A percentile compares a stretch with the other conserved stretches of the same genome.
phyloP scores from a whole-genome alignment of 1,140 invertebrate genomes.

The Megalonaias nervosa region DNA sequence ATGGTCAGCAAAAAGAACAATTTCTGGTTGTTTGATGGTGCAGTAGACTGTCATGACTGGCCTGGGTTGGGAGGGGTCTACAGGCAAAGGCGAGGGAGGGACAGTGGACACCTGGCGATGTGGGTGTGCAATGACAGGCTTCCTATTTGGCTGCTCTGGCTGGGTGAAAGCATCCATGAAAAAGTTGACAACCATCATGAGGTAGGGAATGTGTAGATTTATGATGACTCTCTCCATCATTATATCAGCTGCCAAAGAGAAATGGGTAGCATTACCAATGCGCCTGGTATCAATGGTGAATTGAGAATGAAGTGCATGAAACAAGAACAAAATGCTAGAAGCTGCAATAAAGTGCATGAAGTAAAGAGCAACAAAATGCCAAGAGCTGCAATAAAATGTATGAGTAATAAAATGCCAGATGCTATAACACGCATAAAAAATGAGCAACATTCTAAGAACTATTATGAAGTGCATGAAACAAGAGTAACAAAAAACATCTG shows the following conservation, averaged over 20 bases:
- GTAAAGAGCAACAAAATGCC: too few relatives aligned
- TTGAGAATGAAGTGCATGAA: background rate
- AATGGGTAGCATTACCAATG: slow-evolving; percentile 2
- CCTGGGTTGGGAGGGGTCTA: slow-evolving; percentile 11
- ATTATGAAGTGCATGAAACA: too few relatives aligned
- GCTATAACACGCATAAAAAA: too few relatives aligned
- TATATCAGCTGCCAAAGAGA: slow-evolving; percentile 75
- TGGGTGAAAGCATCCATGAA: slow-evolving; percentile 41
- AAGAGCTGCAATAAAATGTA: too few relatives aligned
- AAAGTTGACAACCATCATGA: slow-evolving; percentile 79
- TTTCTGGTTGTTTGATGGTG: slow-evolving; percentile 81
- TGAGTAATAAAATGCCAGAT: too few relatives aligned
- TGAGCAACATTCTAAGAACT: too few relatives aligned
- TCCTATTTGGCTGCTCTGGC: background rate
- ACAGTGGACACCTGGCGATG: background rate
- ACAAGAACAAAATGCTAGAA: too few relatives aligned
- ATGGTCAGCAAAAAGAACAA: slow-evolving; percentile 83
- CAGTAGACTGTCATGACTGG: slow-evolving; percentile 53
- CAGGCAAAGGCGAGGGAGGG: slow-evolving; percentile 2
- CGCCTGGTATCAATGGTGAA: background rate
- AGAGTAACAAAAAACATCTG: too few relatives aligned
- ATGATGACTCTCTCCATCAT: slow-evolving; percentile 81
- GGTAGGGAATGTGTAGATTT: slow-evolving; percentile 83
- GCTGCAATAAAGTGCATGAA: too few relatives aligned
- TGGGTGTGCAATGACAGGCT: background rate